phyloP scores from a whole-genome alignment of 2,888 invertebrate species.

The Petrolisthes manimaculis region DNA sequence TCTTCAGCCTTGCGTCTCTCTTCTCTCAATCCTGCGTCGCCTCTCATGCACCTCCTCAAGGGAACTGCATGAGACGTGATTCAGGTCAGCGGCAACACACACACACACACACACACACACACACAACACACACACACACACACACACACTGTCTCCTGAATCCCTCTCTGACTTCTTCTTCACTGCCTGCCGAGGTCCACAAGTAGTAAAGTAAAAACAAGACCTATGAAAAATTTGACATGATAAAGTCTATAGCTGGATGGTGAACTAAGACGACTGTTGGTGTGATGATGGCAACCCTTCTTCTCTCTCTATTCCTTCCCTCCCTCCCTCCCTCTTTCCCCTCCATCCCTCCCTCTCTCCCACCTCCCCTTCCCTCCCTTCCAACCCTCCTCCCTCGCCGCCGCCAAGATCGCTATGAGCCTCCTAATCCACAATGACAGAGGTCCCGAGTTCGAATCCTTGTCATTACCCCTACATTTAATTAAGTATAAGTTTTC shows the following conservation, averaged over 20 bases:
- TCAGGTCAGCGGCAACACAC: too few relatives aligned
- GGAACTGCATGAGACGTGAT: too few relatives aligned
- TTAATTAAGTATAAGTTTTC: conserved; percentile 61
- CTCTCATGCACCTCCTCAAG: background rate
- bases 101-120: too few relatives aligned
- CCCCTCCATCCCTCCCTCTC: conserved; percentile 3
- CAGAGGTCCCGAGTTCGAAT: conserved; percentile 39
- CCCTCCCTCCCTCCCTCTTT: background rate
- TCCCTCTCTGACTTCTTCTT: too few relatives aligned
- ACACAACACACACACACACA: too few relatives aligned
- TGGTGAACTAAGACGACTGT: too few relatives aligned
- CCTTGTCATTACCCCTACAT: conserved; percentile 55
- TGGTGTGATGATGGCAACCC: background rate
- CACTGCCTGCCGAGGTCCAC: too few relatives aligned
- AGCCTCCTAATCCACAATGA: conserved; percentile 57
- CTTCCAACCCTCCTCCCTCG: background rate
- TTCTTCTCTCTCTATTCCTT: background rate
- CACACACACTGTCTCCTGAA: too few relatives aligned
- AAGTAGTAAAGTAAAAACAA: too few relatives aligned
- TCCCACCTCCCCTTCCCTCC: background rate
- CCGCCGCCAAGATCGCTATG: conserved; percentile 37
- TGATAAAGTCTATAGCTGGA: too few relatives aligned
- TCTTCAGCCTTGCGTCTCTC: background rate
- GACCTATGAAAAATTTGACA: too few relatives aligned
- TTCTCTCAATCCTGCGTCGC: background rate